Base-by-base conservation (phyloP, 2,113 vertebrate genomes). In the Vulpes ferrilata region DNA sequence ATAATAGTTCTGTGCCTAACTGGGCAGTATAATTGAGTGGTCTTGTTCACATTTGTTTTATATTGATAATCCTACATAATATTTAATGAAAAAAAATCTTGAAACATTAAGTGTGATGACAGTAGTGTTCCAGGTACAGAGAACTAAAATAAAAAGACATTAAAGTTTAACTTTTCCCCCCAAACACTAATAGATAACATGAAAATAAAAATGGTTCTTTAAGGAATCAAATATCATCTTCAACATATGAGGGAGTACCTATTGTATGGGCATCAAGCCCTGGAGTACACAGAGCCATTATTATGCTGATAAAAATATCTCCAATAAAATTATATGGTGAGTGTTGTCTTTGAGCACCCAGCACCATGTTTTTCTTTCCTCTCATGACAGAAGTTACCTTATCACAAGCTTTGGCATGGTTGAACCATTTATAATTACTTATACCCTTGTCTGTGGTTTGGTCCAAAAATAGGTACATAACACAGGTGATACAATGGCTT, bases 11-110 rank as follows among this genome's bases (percentile, higher is more conserved):
- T n/a, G 9, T 87, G 20, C 11, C 38, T 78, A 95, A 27, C 51
- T 30, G 10, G 12, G 23, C 27, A 53, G 12, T 38, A 48, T n/a
- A 83, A 69, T n/a, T 89, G 27, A 92, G 6, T 65, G 27, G 71
- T 86, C 12, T 0, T 55, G 57, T 23, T 48, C 17, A 35, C 12
- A 48, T 32, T 76, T 67, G 43, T 59, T 30, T 69, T 76, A 67
- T 69, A 62, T 32, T 55, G 73, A 71, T 76, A 74, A 91, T 60
- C 17, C 17, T 82, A 78, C 9, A 83, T 35, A 78, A 82, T 22
- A 55, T 60, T n/a, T 79, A 88, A 88, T 84, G 27, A 76, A 89
- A 79, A 95, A 71, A n/a, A 79, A 57, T 79, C 55, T 79, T 57
- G 23, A 81, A 59, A 96, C 2, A 7, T 69, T 84, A 78, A 69